Percentiles rank a stretch among this genome's conserved stretches.
These are phyloP conservation scores for Cecropterus lyciades DNA, from an alignment of 1,140 invertebrate genomes.

Conservation along the genomic window DNA sequence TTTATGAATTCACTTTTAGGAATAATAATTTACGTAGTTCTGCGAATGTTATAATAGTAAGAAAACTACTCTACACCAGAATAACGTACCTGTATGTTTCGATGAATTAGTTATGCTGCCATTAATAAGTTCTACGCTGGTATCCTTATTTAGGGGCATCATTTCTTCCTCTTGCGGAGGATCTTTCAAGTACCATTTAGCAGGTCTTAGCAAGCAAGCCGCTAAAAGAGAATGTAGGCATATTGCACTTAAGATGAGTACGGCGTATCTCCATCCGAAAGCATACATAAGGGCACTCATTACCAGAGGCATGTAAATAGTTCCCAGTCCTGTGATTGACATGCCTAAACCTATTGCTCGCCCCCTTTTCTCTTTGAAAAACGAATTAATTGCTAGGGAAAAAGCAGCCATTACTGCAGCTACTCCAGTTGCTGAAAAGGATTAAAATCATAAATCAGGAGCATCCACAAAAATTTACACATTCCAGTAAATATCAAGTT, in stretches of 20 bases:
- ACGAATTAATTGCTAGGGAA: conserved; percentile 84
- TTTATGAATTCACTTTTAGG: no score
- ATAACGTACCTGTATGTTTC: conserved; percentile 52
- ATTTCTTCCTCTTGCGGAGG: conserved; percentile 60
- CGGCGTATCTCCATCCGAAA: conserved; percentile 83
- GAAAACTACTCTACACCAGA: not conserved
- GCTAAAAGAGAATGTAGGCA: conserved; percentile 84
- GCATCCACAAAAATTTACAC: no score
- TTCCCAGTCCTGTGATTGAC: conserved; percentile 83
- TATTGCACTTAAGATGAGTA: conserved; percentile 84
- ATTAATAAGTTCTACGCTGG: conserved; percentile 48
- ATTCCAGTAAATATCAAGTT: no score
- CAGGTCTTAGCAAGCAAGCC: conserved; percentile 84
- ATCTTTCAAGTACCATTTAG: conserved; percentile 85
- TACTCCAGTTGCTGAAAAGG: conserved; percentile 77
- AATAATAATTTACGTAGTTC: no score
- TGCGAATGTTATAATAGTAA: not conserved
- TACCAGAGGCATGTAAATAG: conserved; percentile 80
- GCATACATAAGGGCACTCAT: conserved; percentile 78
- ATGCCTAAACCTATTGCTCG: conserved; percentile 83
- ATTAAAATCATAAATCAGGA: conserved; percentile 21
- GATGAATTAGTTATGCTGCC: conserved; percentile 50
- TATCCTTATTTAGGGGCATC: conserved; percentile 59
- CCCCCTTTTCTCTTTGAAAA: conserved; percentile 82
- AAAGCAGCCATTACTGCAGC: conserved; percentile 79